Base-by-base conservation (phyloP, 1,140 invertebrate genomes). In the Dinoponera quadriceps region DNA sequence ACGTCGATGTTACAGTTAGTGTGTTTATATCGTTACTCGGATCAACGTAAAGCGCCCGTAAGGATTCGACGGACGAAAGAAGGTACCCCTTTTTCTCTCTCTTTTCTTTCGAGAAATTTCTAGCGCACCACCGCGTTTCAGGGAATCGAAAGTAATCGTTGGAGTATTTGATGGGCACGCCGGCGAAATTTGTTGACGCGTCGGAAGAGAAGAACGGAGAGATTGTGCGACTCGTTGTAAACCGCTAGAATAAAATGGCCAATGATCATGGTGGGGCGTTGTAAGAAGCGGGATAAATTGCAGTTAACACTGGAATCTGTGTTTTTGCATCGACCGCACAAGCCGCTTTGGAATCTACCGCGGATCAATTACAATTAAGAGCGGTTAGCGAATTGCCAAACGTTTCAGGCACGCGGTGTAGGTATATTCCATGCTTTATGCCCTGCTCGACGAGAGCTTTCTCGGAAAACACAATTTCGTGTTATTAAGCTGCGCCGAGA, bases 331-430 rank as follows among this genome's bases (percentile, higher is more conserved):
- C 75, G 84, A 69, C 88, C 84, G 89, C 84, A 83, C 87, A 88
- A 87, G 89, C 87, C 92, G 89, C 89, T 90, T 84, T 86, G 93
- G 92, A 93, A 94, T 94, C 90, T 91, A 89, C 91, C 89, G 90
- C 90, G 84, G 91, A 91, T 93, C 93, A 93, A 94, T 94, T 94
- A 94, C 93, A 94, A 94, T 94, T 94, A 94, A 94, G 92, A 93
- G 92, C 91, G 91, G 92, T 94, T 93, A 94, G 93, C 92, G 91
- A 94, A 94, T 94, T 93, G 92, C 90, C 91, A 90, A 92, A 93
- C 91, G 91, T 90, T 89, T 88, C 88, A 83, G 90, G 90, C 91
- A 91, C 90, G 91, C 92, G 78, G 63, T 54, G 75, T 87, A 65
- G 48, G 62, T 66, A 90, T 85, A 91, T 93, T 92, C 91, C 89